phyloP scores from a whole-genome alignment of 2,113 vertebrate species.

The Lepidothrix coronata region DNA sequence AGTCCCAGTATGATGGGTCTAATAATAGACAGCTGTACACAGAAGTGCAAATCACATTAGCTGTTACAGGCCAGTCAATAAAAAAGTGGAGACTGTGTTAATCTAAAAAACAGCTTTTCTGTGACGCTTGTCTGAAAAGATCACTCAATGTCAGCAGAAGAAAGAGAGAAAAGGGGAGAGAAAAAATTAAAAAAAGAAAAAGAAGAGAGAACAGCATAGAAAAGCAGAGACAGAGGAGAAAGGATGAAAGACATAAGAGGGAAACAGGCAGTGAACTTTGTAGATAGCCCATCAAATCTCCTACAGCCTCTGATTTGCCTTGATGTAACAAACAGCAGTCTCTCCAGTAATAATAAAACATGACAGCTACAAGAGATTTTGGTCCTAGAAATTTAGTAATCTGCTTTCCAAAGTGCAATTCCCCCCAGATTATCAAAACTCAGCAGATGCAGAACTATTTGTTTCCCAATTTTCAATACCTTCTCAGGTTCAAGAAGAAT shows the following conservation, averaged over 20 bases:
- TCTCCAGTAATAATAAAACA: neutral
- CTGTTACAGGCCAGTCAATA: neutral
- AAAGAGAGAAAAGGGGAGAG: neutral
- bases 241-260: neutral
- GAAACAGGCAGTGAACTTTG: neutral
- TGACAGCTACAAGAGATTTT: neutral
- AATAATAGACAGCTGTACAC: constrained; percentile 11
- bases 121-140: constrained; percentile 18
- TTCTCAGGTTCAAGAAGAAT: neutral
- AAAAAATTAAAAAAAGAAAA: neutral
- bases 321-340: neutral
- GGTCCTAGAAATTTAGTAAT: neutral
- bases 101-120: constrained; percentile 28
- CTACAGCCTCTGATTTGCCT: neutral
- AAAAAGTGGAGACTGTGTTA: neutral
- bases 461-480: neutral
- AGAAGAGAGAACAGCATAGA: neutral
- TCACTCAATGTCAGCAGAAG: neutral
- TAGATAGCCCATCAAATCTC: neutral
- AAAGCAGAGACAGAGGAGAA: neutral
- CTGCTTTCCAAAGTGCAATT: neutral
- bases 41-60: constrained; percentile 16
- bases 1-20: neutral
- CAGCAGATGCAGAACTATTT: neutral
- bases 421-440: neutral